Percentiles rank a stretch among this genome's conserved stretches.
phyloP scores from a whole-genome alignment of 1,140 invertebrate genomes.

The Delia radicum region DNA sequence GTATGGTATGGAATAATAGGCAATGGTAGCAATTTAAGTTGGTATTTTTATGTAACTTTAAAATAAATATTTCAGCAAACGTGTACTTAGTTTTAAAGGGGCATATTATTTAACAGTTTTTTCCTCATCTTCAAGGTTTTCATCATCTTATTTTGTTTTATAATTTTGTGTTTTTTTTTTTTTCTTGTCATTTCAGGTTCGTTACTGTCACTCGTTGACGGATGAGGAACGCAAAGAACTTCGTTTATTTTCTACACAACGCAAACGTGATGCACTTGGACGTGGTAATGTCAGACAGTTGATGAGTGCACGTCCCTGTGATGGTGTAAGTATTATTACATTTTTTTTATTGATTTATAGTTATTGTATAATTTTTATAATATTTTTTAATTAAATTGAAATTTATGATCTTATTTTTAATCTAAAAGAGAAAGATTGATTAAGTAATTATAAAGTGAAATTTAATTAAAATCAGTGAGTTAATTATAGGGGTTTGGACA shows the following conservation, averaged over 20 bases:
- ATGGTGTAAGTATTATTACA: slow-evolving; percentile 71
- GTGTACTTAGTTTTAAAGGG: background rate
- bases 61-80: background rate
- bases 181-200: slow-evolving; percentile 61
- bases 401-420: too few relatives aligned
- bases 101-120: background rate
- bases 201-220: slow-evolving; percentile 90
- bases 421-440: too few relatives aligned
- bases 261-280: slow-evolving; percentile 91
- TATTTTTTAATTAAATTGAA: background rate
- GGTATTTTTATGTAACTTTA: background rate
- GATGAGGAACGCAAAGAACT: slow-evolving; percentile 93
- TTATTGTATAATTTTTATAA: background rate
- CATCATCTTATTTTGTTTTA: background rate
- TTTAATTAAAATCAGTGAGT: too few relatives aligned
- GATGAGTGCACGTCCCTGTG: slow-evolving; percentile 69
- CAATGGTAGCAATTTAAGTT: background rate
- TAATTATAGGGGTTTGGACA: too few relatives aligned
- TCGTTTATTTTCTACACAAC: slow-evolving; percentile 85
- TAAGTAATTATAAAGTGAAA: too few relatives aligned
- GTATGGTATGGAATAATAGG: background rate
- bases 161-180: slow-evolving; percentile 27
- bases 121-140: background rate
- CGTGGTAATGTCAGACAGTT: slow-evolving; percentile 85
- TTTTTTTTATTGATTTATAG: slow-evolving; percentile 24